Evolutionary conservation across 2,797 vertebrate genomes (phyloP).

Genomic region (Lepilemur ruficaudatus): DNA sequence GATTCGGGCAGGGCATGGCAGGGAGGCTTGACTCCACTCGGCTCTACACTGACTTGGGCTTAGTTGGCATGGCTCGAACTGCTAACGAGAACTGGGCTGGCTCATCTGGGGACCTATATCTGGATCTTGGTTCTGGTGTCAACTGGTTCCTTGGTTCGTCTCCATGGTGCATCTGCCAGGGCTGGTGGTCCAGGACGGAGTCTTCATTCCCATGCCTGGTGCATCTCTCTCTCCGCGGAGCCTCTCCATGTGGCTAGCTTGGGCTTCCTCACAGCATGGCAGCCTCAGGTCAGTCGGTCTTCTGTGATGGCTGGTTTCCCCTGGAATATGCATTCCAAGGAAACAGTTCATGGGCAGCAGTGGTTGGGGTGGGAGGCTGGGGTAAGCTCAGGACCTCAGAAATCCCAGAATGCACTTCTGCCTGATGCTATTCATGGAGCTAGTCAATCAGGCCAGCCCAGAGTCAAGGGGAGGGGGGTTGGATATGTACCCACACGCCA

Average conservation of each 20-base stretch:
- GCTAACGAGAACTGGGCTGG: neutral
- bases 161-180: neutral
- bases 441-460: neutral
- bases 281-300: accelerated
- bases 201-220: neutral
- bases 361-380: neutral
- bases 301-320: neutral
- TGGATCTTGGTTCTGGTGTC: neutral
- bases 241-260: accelerated
- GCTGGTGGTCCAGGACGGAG: neutral
- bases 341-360: neutral
- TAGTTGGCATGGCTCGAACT: accelerated
- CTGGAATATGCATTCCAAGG: too few relatives aligned
- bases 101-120: accelerated
- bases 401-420: neutral
- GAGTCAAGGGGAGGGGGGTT: too few relatives aligned
- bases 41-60: neutral
- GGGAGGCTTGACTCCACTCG: accelerated
- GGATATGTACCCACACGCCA: accelerated
- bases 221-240: neutral
- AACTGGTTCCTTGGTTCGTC: neutral
- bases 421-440: neutral
- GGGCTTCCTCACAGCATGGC: neutral
- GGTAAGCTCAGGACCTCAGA: neutral
- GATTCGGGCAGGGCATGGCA: neutral